These are phyloP conservation scores for Epizoanthus scotinus DNA, from an alignment of 92 coral and sea anemone genomes.

Conservation along the genomic window DNA sequence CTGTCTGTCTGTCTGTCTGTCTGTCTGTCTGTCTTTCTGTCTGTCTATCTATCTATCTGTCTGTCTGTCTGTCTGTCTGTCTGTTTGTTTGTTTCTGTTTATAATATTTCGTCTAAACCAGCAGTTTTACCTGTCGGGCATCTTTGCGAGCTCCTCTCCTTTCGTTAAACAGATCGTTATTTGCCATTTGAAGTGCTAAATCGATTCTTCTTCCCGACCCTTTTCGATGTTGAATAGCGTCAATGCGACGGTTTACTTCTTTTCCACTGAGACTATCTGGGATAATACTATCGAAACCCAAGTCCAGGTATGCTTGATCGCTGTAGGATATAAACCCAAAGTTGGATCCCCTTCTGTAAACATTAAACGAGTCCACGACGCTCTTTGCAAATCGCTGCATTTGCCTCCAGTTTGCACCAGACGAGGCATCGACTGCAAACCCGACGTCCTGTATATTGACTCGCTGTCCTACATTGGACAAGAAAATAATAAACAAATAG, in stretches of 20 bases:
- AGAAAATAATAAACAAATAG: neutral
- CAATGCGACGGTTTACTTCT: constrained; percentile 49
- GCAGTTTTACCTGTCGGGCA: constrained; percentile 51
- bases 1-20: neutral
- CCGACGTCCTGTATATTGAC: constrained; percentile 54
- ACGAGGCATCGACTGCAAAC: constrained; percentile 67
- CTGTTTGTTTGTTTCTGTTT: no score
- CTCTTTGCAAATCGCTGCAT: constrained; percentile 62
- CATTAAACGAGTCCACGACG: constrained; percentile 56
- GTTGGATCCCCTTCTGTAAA: constrained; percentile 59
- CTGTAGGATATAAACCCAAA: constrained; percentile 70
- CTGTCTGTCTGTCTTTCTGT: no score
- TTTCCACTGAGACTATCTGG: constrained; percentile 17
- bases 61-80: no score
- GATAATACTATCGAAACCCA: constrained; percentile 49
- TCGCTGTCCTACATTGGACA: neutral
- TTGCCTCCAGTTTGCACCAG: constrained; percentile 61
- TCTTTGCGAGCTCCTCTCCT: constrained; percentile 55
- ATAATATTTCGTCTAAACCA: neutral
- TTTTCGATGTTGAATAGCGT: constrained; percentile 45
- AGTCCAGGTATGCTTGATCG: constrained; percentile 56
- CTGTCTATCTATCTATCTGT: no score
- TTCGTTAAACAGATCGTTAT: constrained; percentile 53
- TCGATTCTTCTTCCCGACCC: constrained; percentile 69
- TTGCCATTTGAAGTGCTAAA: constrained; percentile 61